Conservation (phyloP, 2,113 vertebrate genomes). For the Pomatostomus ruficeps region DNA sequence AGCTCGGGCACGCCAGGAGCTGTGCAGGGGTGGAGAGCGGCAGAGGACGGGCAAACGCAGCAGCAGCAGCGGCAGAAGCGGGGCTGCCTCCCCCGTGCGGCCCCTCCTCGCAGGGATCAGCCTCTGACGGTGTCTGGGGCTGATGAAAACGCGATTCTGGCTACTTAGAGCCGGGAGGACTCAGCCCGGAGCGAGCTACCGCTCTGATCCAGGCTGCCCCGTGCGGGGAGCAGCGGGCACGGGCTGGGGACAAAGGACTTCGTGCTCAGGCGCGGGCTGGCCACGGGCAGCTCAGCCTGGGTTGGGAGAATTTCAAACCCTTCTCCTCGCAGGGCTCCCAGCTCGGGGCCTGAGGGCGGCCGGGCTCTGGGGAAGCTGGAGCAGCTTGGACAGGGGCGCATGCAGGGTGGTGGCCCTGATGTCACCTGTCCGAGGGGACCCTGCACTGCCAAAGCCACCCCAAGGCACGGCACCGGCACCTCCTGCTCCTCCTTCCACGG, state of each 20-base stretch:
- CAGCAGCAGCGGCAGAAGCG: background rate
- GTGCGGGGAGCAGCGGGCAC: background rate
- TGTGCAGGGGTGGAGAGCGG: background rate
- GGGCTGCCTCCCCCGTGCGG: background rate
- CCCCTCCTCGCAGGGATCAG: background rate
- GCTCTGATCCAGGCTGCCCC: background rate
- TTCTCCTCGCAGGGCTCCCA: background rate
- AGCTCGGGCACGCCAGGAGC: background rate
- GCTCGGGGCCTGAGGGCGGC: background rate
- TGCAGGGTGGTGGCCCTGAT: rapidly evolving
- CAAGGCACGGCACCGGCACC: rapidly evolving
- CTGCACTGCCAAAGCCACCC: background rate
- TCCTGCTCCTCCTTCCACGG: rapidly evolving
- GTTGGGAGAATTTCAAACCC: background rate
- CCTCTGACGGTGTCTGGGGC: constrained; percentile 46
- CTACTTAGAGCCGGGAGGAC: constrained; percentile 48
- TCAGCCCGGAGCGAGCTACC: constrained; percentile 52
- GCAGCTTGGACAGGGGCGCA: rapidly evolving
- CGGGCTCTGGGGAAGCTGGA: background rate
- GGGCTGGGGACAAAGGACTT: background rate
- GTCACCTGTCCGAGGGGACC: background rate
- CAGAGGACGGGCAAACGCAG: background rate
- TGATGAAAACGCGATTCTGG: constrained; percentile 61
- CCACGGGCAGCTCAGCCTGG: background rate
- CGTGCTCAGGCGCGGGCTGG: rapidly evolving